Base-by-base conservation (phyloP, 1,140 invertebrate species). In the Drepana arcuata region DNA sequence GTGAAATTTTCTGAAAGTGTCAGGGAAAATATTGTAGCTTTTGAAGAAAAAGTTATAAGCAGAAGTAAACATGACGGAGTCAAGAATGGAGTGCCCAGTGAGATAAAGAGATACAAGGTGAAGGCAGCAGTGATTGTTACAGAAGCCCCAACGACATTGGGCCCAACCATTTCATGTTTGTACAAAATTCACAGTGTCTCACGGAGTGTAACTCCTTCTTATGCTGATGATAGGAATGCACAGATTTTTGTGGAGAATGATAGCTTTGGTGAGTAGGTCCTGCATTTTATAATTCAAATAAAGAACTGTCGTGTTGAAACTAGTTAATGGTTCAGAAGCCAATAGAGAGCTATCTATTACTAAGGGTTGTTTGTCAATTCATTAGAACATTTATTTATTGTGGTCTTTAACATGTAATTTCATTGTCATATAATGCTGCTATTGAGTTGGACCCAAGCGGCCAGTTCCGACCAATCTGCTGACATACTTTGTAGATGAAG, bases 191-290 rank as follows among this genome's bases (percentile, higher is more conserved):
- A 74, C 15, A 73, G 47, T 51, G 57, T 81, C 2, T 47, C 59
- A 0, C 49, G 69, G 18, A 78, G 70, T 65, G 68, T 62, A 0
- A 77, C 75, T 18, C 75, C 68, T 0, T 62, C 64, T 7, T 72
- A 78, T 34, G 53, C 53, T 34, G 73, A 78, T 33, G 73, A 77
- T 1, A 54, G 38, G 16, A 64, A 64, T 53, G 61, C 59, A 16
- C 69, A 81, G 38, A 34, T 62, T 14, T 45, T 70, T 24, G 66
- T 71, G 2, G 77, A 74, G 38, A 81, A 71, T 66, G 63, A 71
- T 34, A 68, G 53, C 32, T 66, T 58, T 63, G 69, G 75, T 75
- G 43, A 39, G 63, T 49, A 41, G n/a, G n/a, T n/a, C n/a, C n/a
- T n/a, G n/a, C n/a, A n/a, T n/a, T n/a, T n/a, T n/a, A n/a, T n/a